Conservation (phyloP, 2,888 invertebrate species). For the Cosmopolites sordidus region DNA sequence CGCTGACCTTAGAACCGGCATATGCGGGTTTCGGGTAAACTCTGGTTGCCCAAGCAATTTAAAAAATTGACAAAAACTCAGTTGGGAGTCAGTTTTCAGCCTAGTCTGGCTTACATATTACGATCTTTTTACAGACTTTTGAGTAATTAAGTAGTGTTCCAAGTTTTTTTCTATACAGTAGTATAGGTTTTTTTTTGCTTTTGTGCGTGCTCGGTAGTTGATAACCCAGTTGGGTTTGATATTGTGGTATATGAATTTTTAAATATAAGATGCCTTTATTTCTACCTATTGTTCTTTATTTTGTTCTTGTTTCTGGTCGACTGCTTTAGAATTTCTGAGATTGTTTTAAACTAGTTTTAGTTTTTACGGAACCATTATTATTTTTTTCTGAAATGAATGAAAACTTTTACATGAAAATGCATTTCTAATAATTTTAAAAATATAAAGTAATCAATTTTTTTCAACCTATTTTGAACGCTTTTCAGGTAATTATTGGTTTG, state of each 20-base stretch:
- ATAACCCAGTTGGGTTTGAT: not conserved
- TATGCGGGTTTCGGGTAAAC: slow-evolving; percentile 6
- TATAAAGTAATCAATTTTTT: too few relatives aligned
- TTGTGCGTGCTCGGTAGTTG: not conserved
- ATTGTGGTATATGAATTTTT: slow-evolving; percentile 1
- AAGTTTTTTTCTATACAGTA: not conserved
- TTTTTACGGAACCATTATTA: too few relatives aligned
- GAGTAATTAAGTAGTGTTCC: slow-evolving; percentile 4
- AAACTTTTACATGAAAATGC: too few relatives aligned
- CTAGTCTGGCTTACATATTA: not conserved
- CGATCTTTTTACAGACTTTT: slow-evolving; percentile 10
- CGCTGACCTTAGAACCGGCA: not conserved
- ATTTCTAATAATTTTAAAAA: too few relatives aligned
- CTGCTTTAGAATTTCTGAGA: too few relatives aligned
- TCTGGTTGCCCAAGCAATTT: slow-evolving; percentile 5
- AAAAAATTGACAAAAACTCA: slow-evolving; percentile 16
- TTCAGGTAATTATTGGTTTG: too few relatives aligned
- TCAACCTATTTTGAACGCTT: too few relatives aligned
- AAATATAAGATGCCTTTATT: too few relatives aligned
- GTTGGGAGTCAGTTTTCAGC: slow-evolving; percentile 9
- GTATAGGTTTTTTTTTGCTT: not conserved
- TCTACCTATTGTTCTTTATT: too few relatives aligned
- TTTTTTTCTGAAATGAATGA: too few relatives aligned
- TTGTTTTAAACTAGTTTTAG: too few relatives aligned
- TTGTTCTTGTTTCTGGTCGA: too few relatives aligned